Base-by-base conservation (phyloP, 2,113 vertebrate genomes). In the Ceratotherium simum region DNA sequence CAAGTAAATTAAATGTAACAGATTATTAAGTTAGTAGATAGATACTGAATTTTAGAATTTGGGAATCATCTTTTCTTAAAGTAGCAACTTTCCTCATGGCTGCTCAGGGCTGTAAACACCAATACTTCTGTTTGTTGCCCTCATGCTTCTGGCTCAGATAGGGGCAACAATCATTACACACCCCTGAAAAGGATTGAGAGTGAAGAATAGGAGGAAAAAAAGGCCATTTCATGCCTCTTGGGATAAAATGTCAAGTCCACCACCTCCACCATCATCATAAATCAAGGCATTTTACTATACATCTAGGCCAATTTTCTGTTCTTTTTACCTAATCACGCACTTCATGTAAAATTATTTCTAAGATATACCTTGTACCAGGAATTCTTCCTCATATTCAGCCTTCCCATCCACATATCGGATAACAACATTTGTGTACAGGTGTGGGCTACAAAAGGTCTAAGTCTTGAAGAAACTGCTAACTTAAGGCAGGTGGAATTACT, bases 381-480 rank as follows among this genome's bases (percentile, higher is more conserved):
- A 99, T 99, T 99, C 98, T 99, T 99, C 97, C 99, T 99, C 99
- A 99, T 99, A 98, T 99, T 99, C 83, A 99, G 98, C 72, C 99
- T 99, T 92, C 99, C 99, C 99, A 99, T 99, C 99, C 99, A 99
- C 99, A 99, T 99, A 98, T 99, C 99, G 0, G 99, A 99, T 29
- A 99, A 98, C 97, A 99, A 98, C 99, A 99, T 99, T 98, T 99
- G 99, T 6, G 99, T 99, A 98, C 99, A 99, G 39, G 99, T 99
- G 92, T 99, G 99, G 18, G 99, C 99, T 75, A 99, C 99, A 92
- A 99, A 99, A 0, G 99, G 99, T 78, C 99, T 99, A 48, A 99
- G 99, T 92, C 99, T 99, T 25, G 99, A 99, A 42, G 99, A 99
- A 58, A 99, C 99, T 2, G 99, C 99, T 98, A 99, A 98, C 97